Evolutionary conservation across 2,113 vertebrate genomes (phyloP), one percentile per base, ranked within the genome.

Genomic region (Amphiprion ocellaris): DNA sequence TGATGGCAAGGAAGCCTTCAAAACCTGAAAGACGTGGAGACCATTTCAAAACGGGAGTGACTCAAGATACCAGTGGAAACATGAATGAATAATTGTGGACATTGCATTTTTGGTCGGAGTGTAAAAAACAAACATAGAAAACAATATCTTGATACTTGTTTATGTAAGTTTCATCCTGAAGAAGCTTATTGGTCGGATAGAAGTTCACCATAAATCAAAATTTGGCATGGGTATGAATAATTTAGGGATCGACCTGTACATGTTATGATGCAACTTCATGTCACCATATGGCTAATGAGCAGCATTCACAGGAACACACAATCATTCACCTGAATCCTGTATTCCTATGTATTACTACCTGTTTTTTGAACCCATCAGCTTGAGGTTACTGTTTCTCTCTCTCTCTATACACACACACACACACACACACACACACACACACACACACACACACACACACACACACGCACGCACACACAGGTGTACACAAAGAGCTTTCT

Each of bases 231-330:
- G 33, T 37, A 37, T 37, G 33, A 37, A 37, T 37, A 37, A 37
- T 37, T 37, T 37, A 37, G 1, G 33, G 33, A 9, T 37, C 26
- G 56, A 46, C 79, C 73, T 75, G 67, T 62, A 81, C 63, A 24
- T 64, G 56, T 70, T 69, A 28, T n/a, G 53, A 52, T 82, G 71
- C 79, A 72, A 81, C 70, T 56, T 62, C 33, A 82, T 55, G 65
- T 52, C 52, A 56, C 69, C 82, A 75, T 81, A 79, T 81, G 80
- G 79, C 67, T 55, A 28, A 60, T 37, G 28, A 33, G 39, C 61
- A 33, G 30, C 24, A 52, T 21, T 70, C 60, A 70, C 56, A 33
- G 64, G 70, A 55, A 52, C 74, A 60, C 58, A 44, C 41, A 44
- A 15, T 44, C 41, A 44, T 44, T 44, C 41, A 1, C 41, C 41